These are phyloP conservation scores for Ashinkailepas kermadecensis DNA, from an alignment of 2,888 invertebrate species.

Conservation along the genomic window DNA sequence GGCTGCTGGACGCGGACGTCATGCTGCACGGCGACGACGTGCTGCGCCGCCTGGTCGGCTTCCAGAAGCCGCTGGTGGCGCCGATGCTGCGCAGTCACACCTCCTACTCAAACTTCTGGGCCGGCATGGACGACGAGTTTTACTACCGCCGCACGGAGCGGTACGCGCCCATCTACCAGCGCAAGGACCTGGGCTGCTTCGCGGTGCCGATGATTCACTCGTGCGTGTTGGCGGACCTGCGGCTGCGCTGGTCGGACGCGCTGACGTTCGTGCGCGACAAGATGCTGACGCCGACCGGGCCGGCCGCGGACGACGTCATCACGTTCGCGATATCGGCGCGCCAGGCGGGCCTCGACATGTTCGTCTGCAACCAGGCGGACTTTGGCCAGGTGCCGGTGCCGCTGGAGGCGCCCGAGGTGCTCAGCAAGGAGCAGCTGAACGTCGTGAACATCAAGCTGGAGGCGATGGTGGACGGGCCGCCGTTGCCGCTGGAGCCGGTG, in stretches of 20 bases:
- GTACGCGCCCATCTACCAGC: constrained; percentile 68
- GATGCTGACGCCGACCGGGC: constrained; percentile 54
- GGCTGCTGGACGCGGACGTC: constrained; percentile 80
- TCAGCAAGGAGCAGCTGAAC: constrained; percentile 60
- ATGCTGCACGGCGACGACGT: constrained; percentile 62
- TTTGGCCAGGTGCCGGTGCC: constrained; percentile 82
- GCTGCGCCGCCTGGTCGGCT: constrained; percentile 55
- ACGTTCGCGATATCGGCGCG: constrained; percentile 78
- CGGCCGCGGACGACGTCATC: constrained; percentile 81
- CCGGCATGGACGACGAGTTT: constrained; percentile 76
- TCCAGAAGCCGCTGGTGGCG: constrained; percentile 56
- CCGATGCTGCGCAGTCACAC: constrained; percentile 82
- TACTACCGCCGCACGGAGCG: constrained; percentile 76
- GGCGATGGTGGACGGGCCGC: constrained; percentile 53
- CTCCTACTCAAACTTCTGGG: constrained; percentile 93
- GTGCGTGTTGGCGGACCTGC: constrained; percentile 70
- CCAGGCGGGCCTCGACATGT: constrained; percentile 56
- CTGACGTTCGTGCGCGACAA: constrained; percentile 67
- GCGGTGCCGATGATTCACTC: constrained; percentile 86
- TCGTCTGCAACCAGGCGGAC: constrained; percentile 68
- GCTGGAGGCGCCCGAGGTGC: constrained; percentile 57
- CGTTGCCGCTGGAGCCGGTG: constrained; percentile 39
- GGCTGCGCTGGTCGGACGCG: constrained; percentile 49
- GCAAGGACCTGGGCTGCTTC: constrained; percentile 61
- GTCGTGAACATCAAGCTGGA: constrained; percentile 67